Base-by-base conservation (phyloP, 1,140 invertebrate genomes). In the Ceratoteleas bidentatus region DNA sequence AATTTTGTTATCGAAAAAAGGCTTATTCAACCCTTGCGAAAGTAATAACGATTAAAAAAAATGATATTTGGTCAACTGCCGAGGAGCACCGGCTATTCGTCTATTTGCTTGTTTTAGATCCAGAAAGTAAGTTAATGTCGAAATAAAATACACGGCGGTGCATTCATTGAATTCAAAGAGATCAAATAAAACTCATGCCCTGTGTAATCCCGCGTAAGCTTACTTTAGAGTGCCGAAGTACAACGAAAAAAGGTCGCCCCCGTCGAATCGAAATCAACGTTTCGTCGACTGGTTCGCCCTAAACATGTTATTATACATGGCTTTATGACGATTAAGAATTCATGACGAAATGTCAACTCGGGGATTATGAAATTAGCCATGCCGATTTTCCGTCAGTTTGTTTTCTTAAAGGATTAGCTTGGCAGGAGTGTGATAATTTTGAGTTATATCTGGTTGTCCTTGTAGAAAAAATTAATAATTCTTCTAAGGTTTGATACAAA, bases 261-360 rank as follows among this genome's bases (percentile, higher is more conserved):
- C 34, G 66, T 74, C 43, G 45, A 65, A 75, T 65, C 57, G 64
- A 73, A 84, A 84, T 81, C 74, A 78, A 49, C 79, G 65, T 81
- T 81, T 79, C 68, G 68, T 56, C 43, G 36, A 72, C 60, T 38
- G 58, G 36, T 66, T 50, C 70, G 4, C 66, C 81, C 69, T 50
- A 75, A 75, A 75, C 70, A 72, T 65, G 80, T 66, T 75, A 75
- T 79, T 84, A 84, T 81, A 74, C 74, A 16, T 75, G 79, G 78
- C 70, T 84, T 84, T 84, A 84, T 72, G 81, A 78, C 78, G 83
- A 81, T 84, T 84, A 84, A 81, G 70, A 75, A 74, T 77, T 74
- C 62, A 76, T 84, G 66, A 70, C 57, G 43, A 79, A 78, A 74
- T 81, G 70, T 76, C 74, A 79, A 78, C 75, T 81, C 40, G 32